phyloP scores from a whole-genome alignment of 2,888 invertebrate genomes.

The Caenorhabditis angaria region DNA sequence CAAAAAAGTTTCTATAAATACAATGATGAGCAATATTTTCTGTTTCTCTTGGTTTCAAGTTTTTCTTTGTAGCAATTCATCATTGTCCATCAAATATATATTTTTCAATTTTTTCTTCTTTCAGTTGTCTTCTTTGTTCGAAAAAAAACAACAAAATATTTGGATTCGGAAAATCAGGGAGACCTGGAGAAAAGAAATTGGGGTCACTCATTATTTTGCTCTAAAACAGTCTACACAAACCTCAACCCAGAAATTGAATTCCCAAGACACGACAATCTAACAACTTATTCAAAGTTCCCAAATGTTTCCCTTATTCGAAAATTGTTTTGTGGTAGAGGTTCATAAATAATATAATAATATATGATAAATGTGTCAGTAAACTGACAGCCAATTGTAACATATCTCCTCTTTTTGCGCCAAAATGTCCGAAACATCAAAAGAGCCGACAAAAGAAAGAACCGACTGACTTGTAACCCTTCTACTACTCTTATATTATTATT shows the following conservation, averaged over 20 bases:
- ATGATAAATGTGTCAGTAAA: conserved; percentile 4
- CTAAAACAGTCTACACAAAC: too few relatives aligned
- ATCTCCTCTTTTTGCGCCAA: background rate
- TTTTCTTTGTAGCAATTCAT: background rate
- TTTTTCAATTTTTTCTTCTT: background rate
- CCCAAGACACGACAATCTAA: too few relatives aligned
- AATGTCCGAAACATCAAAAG: background rate
- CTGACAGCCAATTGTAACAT: conserved; percentile 4
- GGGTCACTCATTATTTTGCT: too few relatives aligned
- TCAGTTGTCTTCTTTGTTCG: too few relatives aligned
- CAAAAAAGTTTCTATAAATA: too few relatives aligned
- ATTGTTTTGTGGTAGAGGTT: too few relatives aligned
- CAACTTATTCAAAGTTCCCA: too few relatives aligned
- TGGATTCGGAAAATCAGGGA: too few relatives aligned
- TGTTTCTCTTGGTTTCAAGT: background rate
- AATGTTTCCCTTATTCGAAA: too few relatives aligned
- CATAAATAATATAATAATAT: background rate
- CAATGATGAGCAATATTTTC: background rate
- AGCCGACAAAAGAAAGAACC: background rate
- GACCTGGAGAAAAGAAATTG: too few relatives aligned
- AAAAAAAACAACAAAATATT: too few relatives aligned
- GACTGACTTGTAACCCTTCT: background rate
- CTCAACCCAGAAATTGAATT: too few relatives aligned
- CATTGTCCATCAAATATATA: background rate
- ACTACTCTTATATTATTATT: conserved; percentile 15